Conservation (phyloP, 37 sponge, comb jelly and placozoan genomes). For the Geodia barretti region DNA sequence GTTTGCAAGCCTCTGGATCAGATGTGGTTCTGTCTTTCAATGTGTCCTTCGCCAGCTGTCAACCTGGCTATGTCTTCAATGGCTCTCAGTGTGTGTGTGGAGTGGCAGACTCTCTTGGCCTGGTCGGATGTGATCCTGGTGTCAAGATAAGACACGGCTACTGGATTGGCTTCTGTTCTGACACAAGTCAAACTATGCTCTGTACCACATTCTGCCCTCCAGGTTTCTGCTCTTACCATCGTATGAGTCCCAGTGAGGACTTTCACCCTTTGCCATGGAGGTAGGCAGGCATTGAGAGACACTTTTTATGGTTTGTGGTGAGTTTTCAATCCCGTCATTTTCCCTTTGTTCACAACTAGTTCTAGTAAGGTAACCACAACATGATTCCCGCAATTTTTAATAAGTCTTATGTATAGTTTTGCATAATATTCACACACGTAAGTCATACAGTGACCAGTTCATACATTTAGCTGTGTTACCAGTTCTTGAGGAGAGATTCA, state of each 20-base stretch:
- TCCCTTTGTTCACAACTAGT: background rate
- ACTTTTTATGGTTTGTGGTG: no score
- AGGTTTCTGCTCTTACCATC: slow-evolving; percentile 21
- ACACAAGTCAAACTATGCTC: background rate
- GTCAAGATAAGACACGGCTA: background rate
- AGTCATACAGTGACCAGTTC: no score
- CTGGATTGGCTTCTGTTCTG: background rate
- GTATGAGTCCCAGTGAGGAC: background rate
- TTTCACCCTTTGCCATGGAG: slow-evolving; percentile 5
- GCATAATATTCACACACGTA: no score
- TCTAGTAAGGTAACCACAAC: background rate
- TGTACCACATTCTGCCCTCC: slow-evolving; percentile 30
- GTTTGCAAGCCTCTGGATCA: background rate
- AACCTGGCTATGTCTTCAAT: background rate
- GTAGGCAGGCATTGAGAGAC: slow-evolving; percentile 46
- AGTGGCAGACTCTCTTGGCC: background rate
- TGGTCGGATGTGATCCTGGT: background rate
- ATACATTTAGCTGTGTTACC: no score
- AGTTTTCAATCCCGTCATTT: background rate
- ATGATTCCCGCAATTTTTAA: background rate
- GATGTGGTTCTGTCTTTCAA: background rate
- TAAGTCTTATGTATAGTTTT: background rate
- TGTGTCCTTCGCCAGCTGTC: background rate
- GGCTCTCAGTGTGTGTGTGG: background rate
- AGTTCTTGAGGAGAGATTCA: no score